These are phyloP conservation scores for Magallana ariakensis DNA, from an alignment of 1,140 invertebrate genomes.

Conservation along the genomic window DNA sequence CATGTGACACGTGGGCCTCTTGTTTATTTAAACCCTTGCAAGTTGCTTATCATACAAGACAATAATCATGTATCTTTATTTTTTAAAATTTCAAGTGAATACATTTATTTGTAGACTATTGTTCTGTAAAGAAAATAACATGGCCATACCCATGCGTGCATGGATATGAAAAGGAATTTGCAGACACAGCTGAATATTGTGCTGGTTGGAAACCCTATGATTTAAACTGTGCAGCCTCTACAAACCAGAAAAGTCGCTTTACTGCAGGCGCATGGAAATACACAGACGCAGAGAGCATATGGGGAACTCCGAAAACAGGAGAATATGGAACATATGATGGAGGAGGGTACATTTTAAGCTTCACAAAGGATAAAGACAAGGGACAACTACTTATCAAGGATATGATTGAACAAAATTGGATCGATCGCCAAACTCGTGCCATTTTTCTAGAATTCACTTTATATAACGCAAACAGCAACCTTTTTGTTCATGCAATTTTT, in stretches of 20 bases:
- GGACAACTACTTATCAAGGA: conserved; percentile 67
- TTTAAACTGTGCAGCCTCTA: conserved; percentile 25
- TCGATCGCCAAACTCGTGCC: conserved; percentile 80
- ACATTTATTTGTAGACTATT: neutral
- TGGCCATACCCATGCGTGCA: conserved; percentile 1
- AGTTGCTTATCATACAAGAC: too few relatives aligned
- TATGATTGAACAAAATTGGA: conserved; percentile 78
- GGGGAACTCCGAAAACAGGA: conserved; percentile 60
- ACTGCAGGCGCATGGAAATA: conserved; percentile 56
- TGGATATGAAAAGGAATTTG: conserved; percentile 37
- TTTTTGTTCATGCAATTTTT: conserved; percentile 58
- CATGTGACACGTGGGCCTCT: too few relatives aligned
- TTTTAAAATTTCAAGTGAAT: too few relatives aligned
- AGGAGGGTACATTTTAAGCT: conserved; percentile 62
- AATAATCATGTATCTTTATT: too few relatives aligned
- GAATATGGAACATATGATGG: conserved; percentile 57
- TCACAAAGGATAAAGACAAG: conserved; percentile 53
- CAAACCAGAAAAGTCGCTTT: conserved; percentile 16
- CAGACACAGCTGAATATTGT: conserved; percentile 60
- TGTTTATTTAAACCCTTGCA: too few relatives aligned
- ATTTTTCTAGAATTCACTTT: conserved; percentile 81
- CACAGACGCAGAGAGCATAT: conserved; percentile 51
- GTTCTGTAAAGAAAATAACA: neutral
- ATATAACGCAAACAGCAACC: conserved; percentile 79
- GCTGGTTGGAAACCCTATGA: conserved; percentile 49